Conservation (phyloP, 1,140 invertebrate genomes). For the Tetragonula clypearis region DNA sequence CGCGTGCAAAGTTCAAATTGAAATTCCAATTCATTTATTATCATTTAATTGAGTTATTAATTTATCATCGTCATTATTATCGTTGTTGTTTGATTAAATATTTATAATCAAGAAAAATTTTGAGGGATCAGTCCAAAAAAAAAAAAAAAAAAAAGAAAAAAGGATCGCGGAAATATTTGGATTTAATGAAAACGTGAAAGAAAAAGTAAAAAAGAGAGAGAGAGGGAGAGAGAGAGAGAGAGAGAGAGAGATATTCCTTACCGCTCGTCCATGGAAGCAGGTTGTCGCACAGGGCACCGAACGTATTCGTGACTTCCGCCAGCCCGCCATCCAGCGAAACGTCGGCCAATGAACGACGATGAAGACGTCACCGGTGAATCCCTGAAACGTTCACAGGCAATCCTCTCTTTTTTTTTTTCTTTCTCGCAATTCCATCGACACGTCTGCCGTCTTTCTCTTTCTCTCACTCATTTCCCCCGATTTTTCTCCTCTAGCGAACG, state of each 20-base stretch:
- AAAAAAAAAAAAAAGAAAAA: too few relatives aligned
- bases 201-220: too few relatives aligned
- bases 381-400: slow-evolving; percentile 58
- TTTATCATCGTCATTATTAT: too few relatives aligned
- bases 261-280: slow-evolving; percentile 79
- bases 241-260: slow-evolving; percentile 54
- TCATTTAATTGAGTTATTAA: too few relatives aligned
- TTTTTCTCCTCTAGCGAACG: neutral
- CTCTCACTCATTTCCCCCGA: neutral
- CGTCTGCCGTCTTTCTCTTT: neutral
- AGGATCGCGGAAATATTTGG: too few relatives aligned
- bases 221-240: neutral
- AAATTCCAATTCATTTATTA: too few relatives aligned
- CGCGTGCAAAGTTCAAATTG: too few relatives aligned
- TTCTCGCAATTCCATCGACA: neutral
- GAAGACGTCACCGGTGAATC: slow-evolving; percentile 68
- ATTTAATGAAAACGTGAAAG: too few relatives aligned
- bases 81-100: too few relatives aligned
- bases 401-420: neutral
- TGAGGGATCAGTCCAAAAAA: too few relatives aligned
- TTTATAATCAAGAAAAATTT: too few relatives aligned
- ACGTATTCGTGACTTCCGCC: slow-evolving; percentile 78
- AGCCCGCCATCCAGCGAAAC: slow-evolving; percentile 75
- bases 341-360: slow-evolving; percentile 70
- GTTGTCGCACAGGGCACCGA: slow-evolving; percentile 77